Percentiles rank a stretch among this genome's conserved stretches.
Conservation (phyloP, 2,113 vertebrate genomes). For the Dasyornis broadbenti region DNA sequence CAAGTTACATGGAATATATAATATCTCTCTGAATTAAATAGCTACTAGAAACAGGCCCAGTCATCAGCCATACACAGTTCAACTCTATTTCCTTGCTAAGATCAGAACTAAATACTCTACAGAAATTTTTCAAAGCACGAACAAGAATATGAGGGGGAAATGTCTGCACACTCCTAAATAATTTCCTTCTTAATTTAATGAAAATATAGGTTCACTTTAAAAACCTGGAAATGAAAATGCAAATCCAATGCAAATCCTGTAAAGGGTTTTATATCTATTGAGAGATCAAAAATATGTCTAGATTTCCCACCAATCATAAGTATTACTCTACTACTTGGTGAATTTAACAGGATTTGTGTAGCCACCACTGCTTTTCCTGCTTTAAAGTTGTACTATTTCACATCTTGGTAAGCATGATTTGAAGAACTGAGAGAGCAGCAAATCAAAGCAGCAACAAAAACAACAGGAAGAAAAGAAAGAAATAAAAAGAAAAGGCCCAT, state of each 20-base stretch:
- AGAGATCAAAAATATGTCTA: not conserved
- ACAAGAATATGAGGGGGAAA: not conserved
- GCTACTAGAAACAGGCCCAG: fast-evolving
- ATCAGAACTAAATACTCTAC: not conserved
- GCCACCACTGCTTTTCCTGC: not conserved
- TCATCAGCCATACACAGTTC: not conserved
- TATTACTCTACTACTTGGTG: not conserved
- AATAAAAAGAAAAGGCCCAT: not conserved
- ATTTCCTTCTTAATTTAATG: not conserved
- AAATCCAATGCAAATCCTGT: conserved; percentile 6
- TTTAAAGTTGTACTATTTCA: not conserved
- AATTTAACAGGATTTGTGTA: not conserved
- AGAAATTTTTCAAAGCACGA: not conserved
- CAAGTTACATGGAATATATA: not conserved
- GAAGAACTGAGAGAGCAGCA: not conserved
- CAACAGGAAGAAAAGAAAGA: not conserved
- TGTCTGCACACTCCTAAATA: not conserved
- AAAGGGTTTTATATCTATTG: not conserved
- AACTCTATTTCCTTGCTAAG: not conserved
- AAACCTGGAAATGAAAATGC: conserved; percentile 8
- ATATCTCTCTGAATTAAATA: not conserved
- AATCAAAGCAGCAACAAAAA: not conserved
- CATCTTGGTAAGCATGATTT: not conserved
- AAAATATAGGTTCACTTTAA: not conserved
- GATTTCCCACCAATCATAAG: not conserved